Evolutionary conservation across 30 jellyfish, hydroid and myxozoan species (phyloP).

Genomic region (Euphysa ruthae): DNA sequence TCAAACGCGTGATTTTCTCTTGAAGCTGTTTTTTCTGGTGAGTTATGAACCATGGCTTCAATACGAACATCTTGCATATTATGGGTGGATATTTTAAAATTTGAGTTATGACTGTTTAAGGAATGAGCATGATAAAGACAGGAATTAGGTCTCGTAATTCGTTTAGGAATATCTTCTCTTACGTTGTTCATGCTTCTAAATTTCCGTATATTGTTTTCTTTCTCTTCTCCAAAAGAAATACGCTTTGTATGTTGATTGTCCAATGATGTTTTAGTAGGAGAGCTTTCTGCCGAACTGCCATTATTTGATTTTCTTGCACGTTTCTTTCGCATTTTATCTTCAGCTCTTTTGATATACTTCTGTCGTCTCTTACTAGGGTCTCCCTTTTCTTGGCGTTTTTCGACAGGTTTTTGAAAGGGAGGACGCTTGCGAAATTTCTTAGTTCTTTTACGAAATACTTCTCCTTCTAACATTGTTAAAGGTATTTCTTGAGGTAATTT

Average conservation of each 20-base stretch:
- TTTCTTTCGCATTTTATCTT: neutral
- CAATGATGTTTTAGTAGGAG: neutral
- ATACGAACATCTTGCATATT: too few relatives aligned
- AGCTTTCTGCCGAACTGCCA: neutral
- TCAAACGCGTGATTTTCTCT: neutral
- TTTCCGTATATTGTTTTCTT: neutral
- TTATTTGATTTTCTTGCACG: neutral
- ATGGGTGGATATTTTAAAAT: neutral
- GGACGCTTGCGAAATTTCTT: constrained; percentile 22
- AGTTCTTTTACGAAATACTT: constrained; percentile 48
- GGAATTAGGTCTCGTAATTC: too few relatives aligned
- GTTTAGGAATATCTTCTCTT: too few relatives aligned
- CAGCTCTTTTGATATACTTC: constrained; percentile 10
- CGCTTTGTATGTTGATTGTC: neutral
- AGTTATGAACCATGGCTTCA: neutral
- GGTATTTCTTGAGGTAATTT: constrained; percentile 65
- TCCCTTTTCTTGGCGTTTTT: neutral
- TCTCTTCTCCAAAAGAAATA: too few relatives aligned
- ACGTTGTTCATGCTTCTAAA: neutral
- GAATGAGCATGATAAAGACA: neutral
- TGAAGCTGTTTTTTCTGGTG: neutral
- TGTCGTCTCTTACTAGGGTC: constrained; percentile 28
- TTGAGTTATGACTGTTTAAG: neutral
- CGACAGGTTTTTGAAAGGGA: constrained; percentile 3
- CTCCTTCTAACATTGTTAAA: constrained; percentile 36